Percentiles rank a stretch among this genome's conserved stretches.
Conservation (phyloP, 2,888 invertebrate genomes). For the Entomobrya multifasciata region DNA sequence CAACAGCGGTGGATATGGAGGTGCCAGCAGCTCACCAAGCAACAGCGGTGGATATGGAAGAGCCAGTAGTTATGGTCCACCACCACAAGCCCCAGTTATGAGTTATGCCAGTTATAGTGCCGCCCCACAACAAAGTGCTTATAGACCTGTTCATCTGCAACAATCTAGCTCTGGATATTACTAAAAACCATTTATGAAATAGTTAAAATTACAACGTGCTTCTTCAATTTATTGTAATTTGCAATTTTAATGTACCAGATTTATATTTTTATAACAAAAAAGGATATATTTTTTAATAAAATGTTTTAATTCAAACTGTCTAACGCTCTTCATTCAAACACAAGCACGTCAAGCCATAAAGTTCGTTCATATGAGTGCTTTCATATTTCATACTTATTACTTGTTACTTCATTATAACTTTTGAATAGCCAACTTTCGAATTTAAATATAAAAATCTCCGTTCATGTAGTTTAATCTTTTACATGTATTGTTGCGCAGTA, state of each 20-base stretch:
- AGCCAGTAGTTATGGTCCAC: constrained; percentile 1
- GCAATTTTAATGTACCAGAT: too few species aligned
- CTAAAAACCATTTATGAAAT: background rate
- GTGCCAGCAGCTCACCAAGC: background rate
- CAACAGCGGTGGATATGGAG: background rate
- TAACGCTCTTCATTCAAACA: too few species aligned
- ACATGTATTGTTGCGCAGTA: background rate
- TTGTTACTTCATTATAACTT: too few species aligned
- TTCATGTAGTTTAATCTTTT: background rate
- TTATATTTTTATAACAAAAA: too few species aligned
- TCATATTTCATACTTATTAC: too few species aligned
- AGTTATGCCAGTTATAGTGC: background rate
- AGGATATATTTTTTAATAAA: too few species aligned
- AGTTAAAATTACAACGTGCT: background rate
- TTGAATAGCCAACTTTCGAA: background rate
- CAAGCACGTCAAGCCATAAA: too few species aligned
- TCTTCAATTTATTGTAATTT: too few species aligned
- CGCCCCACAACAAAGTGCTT: background rate
- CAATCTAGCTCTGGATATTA: background rate
- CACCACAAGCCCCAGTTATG: background rate
- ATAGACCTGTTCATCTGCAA: background rate
- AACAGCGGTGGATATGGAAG: background rate
- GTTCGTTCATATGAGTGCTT: too few species aligned
- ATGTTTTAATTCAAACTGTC: too few species aligned
- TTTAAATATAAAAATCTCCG: background rate